Conservation (phyloP, 2,113 vertebrate species). For the Solea solea region DNA sequence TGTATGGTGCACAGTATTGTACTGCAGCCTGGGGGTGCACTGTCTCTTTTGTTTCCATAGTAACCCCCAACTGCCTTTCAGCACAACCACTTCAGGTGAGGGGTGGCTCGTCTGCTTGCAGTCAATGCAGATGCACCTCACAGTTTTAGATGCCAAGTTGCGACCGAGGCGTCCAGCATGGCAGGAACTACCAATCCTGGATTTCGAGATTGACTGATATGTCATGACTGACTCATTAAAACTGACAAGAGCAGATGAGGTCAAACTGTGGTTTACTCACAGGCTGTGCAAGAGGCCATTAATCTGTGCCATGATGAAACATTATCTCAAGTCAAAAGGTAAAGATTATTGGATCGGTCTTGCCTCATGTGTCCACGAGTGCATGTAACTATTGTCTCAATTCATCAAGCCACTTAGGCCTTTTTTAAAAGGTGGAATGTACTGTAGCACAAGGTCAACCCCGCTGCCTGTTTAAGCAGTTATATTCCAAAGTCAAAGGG, state of each 20-base stretch:
- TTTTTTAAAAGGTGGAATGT: constrained; percentile 28
- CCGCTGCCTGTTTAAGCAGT: constrained; percentile 36
- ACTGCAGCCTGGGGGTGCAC: constrained; percentile 57
- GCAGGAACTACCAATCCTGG: constrained; percentile 51
- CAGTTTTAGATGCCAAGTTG: constrained; percentile 38
- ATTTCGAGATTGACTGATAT: constrained; percentile 49
- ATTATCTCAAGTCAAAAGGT: constrained; percentile 61
- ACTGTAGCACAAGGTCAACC: constrained; percentile 36
- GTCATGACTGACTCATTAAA: constrained; percentile 39
- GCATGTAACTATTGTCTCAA: constrained; percentile 37
- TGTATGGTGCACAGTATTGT: constrained; percentile 31
- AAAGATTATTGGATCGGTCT: constrained; percentile 47
- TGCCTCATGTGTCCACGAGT: constrained; percentile 47
- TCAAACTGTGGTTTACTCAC: constrained; percentile 63
- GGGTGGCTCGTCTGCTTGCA: constrained; percentile 42
- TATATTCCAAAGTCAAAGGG: constrained; percentile 48
- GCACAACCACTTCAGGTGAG: constrained; percentile 63
- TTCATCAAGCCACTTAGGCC: constrained; percentile 44
- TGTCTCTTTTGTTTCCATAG: constrained; percentile 77
- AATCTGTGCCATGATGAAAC: constrained; percentile 51
- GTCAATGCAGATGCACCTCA: constrained; percentile 57
- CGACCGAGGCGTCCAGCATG: constrained; percentile 40
- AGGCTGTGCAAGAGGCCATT: constrained; percentile 52
- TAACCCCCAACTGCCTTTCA: constrained; percentile 67
- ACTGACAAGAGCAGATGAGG: constrained; percentile 54